Evolutionary conservation across 2,888 invertebrate species (phyloP), one percentile per base, ranked within the genome.

Genomic region (Cotesia congregata): DNA sequence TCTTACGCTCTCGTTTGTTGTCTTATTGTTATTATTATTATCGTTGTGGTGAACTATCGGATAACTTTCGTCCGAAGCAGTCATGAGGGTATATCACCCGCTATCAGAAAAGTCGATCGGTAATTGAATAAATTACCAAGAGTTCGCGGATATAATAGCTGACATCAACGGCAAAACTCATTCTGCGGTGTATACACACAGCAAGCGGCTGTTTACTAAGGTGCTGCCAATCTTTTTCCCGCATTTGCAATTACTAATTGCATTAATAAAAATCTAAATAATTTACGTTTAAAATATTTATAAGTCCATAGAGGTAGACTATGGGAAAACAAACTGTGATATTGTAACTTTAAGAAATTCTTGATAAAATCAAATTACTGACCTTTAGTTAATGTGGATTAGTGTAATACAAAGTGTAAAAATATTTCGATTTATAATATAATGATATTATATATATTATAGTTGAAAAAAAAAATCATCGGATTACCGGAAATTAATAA

Each of bases 51-150:
- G 65, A 65, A 65, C 12, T 20, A 30, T 65, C 20, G 65, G 30
- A 65, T 30, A 30, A 38, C 38, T 30, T 12, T 30, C 2, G 38
- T 12, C 20, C 15, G 5, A 3, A 7, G 15, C 62, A 62, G 62
- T 62, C 62, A 62, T 50, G 75, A 74, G 77, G 76, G 78, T 75
- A 79, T 81, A 81, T 81, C 81, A 79, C 61, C 41, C 40, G 20
- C 38, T 84, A 86, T 86, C 86, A 85, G 83, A 86, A 86, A 85
- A 86, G 78, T 84, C 83, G 83, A 86, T 86, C 86, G 83, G 78
- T 81, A 78, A 86, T 86, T 83, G 84, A 86, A 86, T 85, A 84
- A 85, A 86, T 85, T 85, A 84, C 83, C 81, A 62, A 77, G 78
- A 74, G 72, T 68, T 72, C 72, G 73, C 79, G 64, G 74, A 78